Evolutionary conservation across 2,888 invertebrate species (phyloP).

Genomic region (Orgyia antiqua): DNA sequence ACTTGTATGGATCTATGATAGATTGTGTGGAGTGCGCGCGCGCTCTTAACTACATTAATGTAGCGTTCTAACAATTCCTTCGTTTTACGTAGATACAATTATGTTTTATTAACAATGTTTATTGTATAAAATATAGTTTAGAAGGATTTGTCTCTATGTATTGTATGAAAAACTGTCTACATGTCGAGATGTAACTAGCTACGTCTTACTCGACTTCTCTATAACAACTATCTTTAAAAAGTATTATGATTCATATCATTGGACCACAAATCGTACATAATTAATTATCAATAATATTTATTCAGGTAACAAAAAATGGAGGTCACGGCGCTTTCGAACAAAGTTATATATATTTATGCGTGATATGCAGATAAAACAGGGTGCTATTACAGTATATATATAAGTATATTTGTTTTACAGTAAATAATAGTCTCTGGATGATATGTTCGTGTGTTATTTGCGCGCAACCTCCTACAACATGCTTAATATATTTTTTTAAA

Average conservation of each 20-base stretch:
- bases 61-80: conserved; percentile 21
- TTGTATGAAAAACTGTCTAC: conserved; percentile 29
- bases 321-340: conserved; percentile 48
- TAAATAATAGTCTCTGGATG: conserved; percentile 35
- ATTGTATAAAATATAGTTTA: conserved; percentile 28
- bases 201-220: conserved; percentile 50
- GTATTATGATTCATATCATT: conserved; percentile 76
- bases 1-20: conserved; percentile 10
- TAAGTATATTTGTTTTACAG: conserved; percentile 9
- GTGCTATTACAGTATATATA: conserved; percentile 16
- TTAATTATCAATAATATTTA: conserved; percentile 73
- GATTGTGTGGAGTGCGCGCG: conserved; percentile 23
- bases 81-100: conserved; percentile 20
- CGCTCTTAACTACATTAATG: conserved; percentile 21
- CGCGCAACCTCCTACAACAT: conserved; percentile 57
- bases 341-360: conserved; percentile 25
- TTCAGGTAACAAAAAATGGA: conserved; percentile 76
- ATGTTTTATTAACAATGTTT: conserved; percentile 22
- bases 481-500: conserved; percentile 58
- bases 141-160: conserved; percentile 36
- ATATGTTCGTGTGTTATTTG: conserved; percentile 44
- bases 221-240: conserved; percentile 68
- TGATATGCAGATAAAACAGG: conserved; percentile 53
- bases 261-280: conserved; percentile 73
- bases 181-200: conserved; percentile 55